These are phyloP conservation scores for Nannospalax galili DNA, from an alignment of 2,113 vertebrate genomes.

Conservation along the genomic window DNA sequence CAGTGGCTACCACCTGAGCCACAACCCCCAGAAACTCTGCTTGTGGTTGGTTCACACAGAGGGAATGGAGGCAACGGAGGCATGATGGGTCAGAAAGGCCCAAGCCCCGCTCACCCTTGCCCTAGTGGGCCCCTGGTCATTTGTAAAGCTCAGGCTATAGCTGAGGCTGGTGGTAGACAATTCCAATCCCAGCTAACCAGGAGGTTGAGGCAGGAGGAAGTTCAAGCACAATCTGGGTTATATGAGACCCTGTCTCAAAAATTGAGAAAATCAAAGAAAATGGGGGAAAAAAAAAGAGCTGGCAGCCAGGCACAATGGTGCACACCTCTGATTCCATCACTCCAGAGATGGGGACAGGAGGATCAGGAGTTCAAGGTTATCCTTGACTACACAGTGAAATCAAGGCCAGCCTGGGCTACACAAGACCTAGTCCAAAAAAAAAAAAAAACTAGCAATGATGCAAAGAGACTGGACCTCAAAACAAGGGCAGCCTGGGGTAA, in stretches of 20 bases:
- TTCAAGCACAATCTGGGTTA: neutral
- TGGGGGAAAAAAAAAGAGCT: neutral
- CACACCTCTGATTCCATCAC: neutral
- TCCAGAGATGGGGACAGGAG: neutral
- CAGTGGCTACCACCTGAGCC: neutral
- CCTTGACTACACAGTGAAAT: neutral
- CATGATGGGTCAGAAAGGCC: neutral
- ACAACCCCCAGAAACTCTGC: neutral
- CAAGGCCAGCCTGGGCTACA: neutral
- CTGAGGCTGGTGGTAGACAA: neutral
- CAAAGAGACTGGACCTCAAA: neutral
- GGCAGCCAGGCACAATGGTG: neutral
- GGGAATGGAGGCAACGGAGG: neutral
- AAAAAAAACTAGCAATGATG: too few species aligned
- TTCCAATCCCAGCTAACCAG: fast-evolving
- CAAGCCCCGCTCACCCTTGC: neutral
- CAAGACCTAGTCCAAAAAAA: too few species aligned
- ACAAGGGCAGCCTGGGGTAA: too few species aligned
- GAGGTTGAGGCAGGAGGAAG: neutral
- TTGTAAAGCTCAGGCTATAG: neutral
- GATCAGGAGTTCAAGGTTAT: neutral
- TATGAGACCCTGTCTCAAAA: neutral
- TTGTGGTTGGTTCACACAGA: neutral
- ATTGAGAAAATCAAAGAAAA: neutral
- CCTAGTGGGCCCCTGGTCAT: neutral